These are phyloP conservation scores for Meriones unguiculatus DNA, from an alignment of 2,113 vertebrate species.

Conservation along the genomic window DNA sequence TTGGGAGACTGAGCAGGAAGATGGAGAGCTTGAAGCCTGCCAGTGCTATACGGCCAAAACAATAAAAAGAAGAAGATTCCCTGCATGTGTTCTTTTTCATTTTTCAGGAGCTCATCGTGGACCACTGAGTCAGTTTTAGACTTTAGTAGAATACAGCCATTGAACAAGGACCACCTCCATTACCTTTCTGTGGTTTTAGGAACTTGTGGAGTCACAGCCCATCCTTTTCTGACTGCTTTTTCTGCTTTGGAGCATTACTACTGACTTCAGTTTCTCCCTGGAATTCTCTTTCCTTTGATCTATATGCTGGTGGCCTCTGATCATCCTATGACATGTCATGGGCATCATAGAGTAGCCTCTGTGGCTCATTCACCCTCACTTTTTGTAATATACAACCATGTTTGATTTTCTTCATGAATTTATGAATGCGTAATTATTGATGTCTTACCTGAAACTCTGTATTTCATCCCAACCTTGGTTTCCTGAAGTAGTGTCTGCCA, in stretches of 20 bases:
- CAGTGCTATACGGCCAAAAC: background rate
- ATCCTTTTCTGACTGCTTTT: background rate
- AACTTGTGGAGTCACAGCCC: background rate
- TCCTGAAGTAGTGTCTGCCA: background rate
- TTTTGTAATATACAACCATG: background rate
- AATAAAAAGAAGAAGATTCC: background rate
- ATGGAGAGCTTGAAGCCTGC: background rate
- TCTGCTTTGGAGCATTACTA: background rate
- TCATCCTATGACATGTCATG: background rate
- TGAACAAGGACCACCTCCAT: background rate
- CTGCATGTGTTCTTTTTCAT: background rate
- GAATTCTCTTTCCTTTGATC: background rate
- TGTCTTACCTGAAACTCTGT: constrained; percentile 36
- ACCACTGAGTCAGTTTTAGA: constrained; percentile 45
- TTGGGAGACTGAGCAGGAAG: background rate
- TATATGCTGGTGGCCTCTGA: background rate
- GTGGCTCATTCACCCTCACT: background rate
- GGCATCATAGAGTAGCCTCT: background rate
- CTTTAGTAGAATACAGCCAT: background rate
- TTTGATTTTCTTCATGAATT: constrained; percentile 36
- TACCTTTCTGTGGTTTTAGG: background rate
- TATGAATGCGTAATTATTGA: background rate
- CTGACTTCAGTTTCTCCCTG: background rate
- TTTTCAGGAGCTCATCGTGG: background rate
- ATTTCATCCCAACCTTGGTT: background rate